Percentiles rank a stretch among this genome's conserved stretches.
Evolutionary conservation across 1,140 invertebrate genomes (phyloP).

Genomic region (Hormaphis cornu): DNA sequence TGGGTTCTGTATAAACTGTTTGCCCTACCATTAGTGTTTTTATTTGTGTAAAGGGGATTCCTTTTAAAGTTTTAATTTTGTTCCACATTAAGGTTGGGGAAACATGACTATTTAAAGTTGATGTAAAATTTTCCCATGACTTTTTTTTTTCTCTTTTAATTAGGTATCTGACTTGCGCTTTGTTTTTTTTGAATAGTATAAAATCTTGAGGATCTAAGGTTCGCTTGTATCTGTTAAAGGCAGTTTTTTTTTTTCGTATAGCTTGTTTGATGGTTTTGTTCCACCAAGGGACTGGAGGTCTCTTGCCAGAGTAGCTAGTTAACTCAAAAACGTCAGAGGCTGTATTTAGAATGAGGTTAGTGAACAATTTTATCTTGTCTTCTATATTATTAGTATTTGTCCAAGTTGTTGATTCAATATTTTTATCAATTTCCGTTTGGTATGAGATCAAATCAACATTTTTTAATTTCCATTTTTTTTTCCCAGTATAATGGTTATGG

Average conservation of each 20-base stretch:
- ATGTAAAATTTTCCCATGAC: background rate
- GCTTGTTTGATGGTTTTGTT: background rate
- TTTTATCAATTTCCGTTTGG: background rate
- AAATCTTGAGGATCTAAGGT: background rate
- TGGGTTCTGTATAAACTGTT: background rate
- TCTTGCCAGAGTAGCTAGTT: background rate
- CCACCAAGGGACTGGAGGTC: conserved; percentile 13
- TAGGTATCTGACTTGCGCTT: background rate
- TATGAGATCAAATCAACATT: background rate
- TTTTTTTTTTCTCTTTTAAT: conserved; percentile 5
- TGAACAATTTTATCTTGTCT: background rate
- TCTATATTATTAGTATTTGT: conserved; percentile 7
- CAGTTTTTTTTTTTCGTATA: background rate
- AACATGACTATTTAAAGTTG: background rate
- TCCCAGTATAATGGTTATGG: background rate
- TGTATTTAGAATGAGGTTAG: background rate
- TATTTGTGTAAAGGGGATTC: background rate
- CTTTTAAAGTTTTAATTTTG: too few relatives aligned
- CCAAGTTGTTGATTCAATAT: conserved; percentile 9
- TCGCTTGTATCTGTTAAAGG: background rate
- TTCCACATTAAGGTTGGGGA: too few relatives aligned
- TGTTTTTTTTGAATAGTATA: background rate
- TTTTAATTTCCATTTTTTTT: conserved; percentile 8
- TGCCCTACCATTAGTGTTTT: background rate
- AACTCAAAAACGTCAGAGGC: background rate